Evolutionary conservation across 2,797 vertebrate genomes (phyloP).

Genomic region (Aotus griseimembra): DNA sequence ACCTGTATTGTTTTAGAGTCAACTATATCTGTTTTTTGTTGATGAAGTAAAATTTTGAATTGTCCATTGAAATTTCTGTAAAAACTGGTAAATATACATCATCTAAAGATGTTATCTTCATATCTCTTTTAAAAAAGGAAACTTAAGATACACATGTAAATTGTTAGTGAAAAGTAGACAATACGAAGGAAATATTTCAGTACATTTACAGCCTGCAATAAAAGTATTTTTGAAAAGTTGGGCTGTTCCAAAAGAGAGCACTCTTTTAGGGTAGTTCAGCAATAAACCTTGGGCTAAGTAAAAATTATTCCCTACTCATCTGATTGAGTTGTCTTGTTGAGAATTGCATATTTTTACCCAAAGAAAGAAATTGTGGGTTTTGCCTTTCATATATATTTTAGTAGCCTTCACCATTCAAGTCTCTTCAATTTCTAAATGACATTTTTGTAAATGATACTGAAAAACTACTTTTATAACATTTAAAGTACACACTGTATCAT

Average conservation of each 20-base stretch:
- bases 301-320: not conserved
- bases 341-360: conserved; percentile 14
- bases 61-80: not conserved
- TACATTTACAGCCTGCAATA: not conserved
- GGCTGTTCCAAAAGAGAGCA: not conserved
- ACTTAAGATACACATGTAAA: not conserved
- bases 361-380: not conserved
- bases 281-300: not conserved
- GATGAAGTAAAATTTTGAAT: not conserved
- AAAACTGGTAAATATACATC: not conserved
- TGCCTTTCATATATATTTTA: not conserved
- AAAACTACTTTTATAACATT: conserved; percentile 8
- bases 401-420: not conserved
- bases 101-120: not conserved
- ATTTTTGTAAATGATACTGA: conserved; percentile 25
- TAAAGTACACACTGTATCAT: not conserved
- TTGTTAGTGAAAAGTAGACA: conserved; percentile 21
- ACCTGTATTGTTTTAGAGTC: not conserved
- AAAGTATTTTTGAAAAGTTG: conserved; percentile 2
- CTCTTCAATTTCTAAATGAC: conserved; percentile 4
- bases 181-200: not conserved
- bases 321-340: not conserved
- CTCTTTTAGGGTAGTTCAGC: not conserved
- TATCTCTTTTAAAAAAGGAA: conserved; percentile 22
- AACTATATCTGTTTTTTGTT: not conserved